phyloP scores from a whole-genome alignment of 2,888 invertebrate genomes.

The Gnatocerus cornutus region DNA sequence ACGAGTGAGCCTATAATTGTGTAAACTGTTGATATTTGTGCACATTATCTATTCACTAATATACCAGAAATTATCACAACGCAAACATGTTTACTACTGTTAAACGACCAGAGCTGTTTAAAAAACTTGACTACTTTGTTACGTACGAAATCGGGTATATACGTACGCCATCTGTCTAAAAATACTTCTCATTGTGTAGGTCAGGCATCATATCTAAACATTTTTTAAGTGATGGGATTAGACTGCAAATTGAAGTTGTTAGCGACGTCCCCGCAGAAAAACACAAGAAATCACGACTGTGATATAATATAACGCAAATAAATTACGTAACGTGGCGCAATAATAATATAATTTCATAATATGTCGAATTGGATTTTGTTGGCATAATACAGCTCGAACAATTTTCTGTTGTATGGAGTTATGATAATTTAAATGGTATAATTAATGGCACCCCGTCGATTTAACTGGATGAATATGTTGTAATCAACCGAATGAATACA shows the following conservation, averaged over 20 bases:
- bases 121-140: conserved; percentile 40
- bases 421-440: conserved; percentile 26
- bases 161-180: conserved; percentile 36
- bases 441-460: conserved; percentile 31
- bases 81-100: conserved; percentile 43
- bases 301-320: conserved; percentile 17
- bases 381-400: conserved; percentile 11
- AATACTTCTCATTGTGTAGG: conserved; percentile 50
- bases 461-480: conserved; percentile 31
- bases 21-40: conserved; percentile 30
- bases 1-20: not conserved
- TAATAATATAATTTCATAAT: conserved; percentile 21
- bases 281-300: not conserved
- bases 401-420: conserved; percentile 18
- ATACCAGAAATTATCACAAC: conserved; percentile 35
- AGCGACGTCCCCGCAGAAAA: not conserved
- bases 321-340: conserved; percentile 13
- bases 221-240: conserved; percentile 40
- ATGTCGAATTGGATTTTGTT: conserved; percentile 14
- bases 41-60: conserved; percentile 35
- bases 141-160: conserved; percentile 39
- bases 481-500: conserved; percentile 36
- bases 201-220: conserved; percentile 48
- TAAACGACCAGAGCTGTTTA: conserved; percentile 37
- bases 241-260: conserved; percentile 16